These are phyloP conservation scores for Cynodonichthys magdalenae DNA, from an alignment of 2,797 vertebrate genomes.

Conservation along the genomic window DNA sequence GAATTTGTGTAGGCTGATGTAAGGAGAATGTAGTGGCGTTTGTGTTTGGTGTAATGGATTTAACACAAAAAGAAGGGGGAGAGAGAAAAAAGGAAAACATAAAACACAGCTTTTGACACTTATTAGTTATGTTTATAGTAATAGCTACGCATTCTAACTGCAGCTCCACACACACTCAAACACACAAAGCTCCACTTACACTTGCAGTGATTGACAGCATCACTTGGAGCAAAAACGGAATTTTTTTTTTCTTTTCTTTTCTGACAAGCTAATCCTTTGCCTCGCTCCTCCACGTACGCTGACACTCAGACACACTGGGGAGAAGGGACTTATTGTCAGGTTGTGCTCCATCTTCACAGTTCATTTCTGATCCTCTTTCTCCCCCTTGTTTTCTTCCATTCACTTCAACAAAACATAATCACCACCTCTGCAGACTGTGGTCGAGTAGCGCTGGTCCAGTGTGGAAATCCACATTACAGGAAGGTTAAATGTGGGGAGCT, in stretches of 20 bases:
- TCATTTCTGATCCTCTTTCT: slow-evolving; percentile 69
- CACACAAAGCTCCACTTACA: slow-evolving; percentile 26
- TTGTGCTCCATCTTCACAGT: slow-evolving; percentile 62
- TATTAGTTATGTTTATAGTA: slow-evolving; percentile 16
- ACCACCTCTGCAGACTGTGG: slow-evolving; percentile 15
- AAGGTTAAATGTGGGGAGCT: slow-evolving; percentile 33
- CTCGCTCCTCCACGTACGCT: slow-evolving; percentile 52
- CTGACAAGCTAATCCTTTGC: slow-evolving; percentile 58
- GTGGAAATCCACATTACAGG: slow-evolving; percentile 25
- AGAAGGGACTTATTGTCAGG: slow-evolving; percentile 66
- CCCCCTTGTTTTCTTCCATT: slow-evolving; percentile 29
- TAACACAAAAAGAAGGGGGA: slow-evolving; percentile 1
- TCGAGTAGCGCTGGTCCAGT: slow-evolving; percentile 24
- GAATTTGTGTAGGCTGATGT: neutral
- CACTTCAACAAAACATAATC: slow-evolving; percentile 19
- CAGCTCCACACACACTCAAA: slow-evolving; percentile 10
- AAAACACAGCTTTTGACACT: slow-evolving; percentile 19
- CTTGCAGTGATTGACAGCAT: slow-evolving; percentile 61
- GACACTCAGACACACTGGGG: slow-evolving; percentile 57
- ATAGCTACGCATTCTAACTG: neutral
- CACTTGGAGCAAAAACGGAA: slow-evolving; percentile 53
- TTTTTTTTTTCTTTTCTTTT: slow-evolving; percentile 20
- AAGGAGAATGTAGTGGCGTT: slow-evolving; percentile 11
- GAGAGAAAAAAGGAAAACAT: slow-evolving; percentile 14
- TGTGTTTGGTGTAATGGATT: slow-evolving; percentile 9